These are phyloP conservation scores for Tortricodes alternella DNA, from an alignment of 2,888 invertebrate genomes.

Conservation along the genomic window DNA sequence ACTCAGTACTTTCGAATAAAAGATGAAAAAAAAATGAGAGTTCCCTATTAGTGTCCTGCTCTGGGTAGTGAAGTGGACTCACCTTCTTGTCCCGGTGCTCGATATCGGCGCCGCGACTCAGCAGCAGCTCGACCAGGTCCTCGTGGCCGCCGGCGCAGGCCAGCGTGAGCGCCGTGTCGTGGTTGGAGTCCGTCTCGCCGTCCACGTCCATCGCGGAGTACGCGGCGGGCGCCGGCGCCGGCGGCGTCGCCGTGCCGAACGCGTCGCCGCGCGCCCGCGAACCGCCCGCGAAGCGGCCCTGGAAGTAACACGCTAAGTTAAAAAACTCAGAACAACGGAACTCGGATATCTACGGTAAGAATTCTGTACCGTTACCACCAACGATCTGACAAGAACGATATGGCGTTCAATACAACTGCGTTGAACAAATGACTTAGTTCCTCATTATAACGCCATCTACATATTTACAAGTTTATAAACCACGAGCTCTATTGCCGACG, in stretches of 20 bases:
- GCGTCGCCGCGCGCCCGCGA: conserved; percentile 45
- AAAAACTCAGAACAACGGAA: too few relatives aligned
- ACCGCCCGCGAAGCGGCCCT: conserved; percentile 59
- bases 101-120: conserved; percentile 96
- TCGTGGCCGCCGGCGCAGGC: conserved; percentile 99
- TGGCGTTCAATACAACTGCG: too few relatives aligned
- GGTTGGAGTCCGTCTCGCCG: conserved; percentile 98
- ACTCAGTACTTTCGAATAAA: background rate
- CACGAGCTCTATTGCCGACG: too few relatives aligned
- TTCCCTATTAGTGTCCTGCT: too few relatives aligned
- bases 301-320: conserved; percentile 5
- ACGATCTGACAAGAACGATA: too few relatives aligned
- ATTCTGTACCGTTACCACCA: too few relatives aligned
- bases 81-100: conserved; percentile 98
- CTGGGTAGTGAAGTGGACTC: background rate
- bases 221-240: conserved; percentile 76
- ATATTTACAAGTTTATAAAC: too few relatives aligned
- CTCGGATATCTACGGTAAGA: too few relatives aligned
- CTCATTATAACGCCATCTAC: too few relatives aligned
- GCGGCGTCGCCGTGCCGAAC: conserved; percentile 56
- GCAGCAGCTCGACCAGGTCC: conserved; percentile 95
- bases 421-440: too few relatives aligned
- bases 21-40: background rate
- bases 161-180: conserved; percentile 98
- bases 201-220: conserved; percentile 95